Conservation (phyloP, 1,140 invertebrate species). For the Drosophila bifasciata region DNA sequence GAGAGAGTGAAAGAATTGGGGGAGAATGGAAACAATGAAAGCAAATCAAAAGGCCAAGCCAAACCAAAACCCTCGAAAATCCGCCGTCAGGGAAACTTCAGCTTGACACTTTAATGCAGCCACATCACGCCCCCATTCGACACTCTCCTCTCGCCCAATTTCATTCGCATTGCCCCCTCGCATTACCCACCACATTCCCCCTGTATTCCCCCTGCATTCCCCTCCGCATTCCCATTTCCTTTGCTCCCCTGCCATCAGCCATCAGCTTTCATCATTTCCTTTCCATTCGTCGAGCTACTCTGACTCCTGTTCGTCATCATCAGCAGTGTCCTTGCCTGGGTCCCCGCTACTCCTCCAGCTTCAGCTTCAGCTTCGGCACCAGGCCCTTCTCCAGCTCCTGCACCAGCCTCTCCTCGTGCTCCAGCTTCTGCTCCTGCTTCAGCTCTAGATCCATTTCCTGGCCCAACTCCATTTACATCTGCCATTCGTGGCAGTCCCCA, state of each 20-base stretch:
- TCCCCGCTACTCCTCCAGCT: no score
- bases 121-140: not conserved
- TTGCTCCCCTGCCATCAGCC: no score
- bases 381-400: not conserved
- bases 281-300: no score
- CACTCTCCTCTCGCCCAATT: not conserved
- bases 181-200: not conserved
- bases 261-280: no score
- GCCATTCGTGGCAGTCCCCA: not conserved
- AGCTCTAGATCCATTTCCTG: no score
- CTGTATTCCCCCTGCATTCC: not conserved
- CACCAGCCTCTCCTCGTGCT: no score
- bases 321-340: constrained; percentile 1
- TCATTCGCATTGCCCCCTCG: not conserved
- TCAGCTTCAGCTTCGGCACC: not conserved
- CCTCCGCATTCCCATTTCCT: not conserved
- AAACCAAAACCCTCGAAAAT: constrained; percentile 21
- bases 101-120: constrained; percentile 71
- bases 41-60: constrained; percentile 65
- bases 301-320: not conserved
- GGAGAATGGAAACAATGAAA: constrained; percentile 21
- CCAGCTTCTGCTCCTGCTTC: not conserved
- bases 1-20: not conserved
- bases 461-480: not conserved
- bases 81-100: constrained; percentile 44